phyloP scores from a whole-genome alignment of 2,797 vertebrate species.

The Schizothorax lantsangensis region DNA sequence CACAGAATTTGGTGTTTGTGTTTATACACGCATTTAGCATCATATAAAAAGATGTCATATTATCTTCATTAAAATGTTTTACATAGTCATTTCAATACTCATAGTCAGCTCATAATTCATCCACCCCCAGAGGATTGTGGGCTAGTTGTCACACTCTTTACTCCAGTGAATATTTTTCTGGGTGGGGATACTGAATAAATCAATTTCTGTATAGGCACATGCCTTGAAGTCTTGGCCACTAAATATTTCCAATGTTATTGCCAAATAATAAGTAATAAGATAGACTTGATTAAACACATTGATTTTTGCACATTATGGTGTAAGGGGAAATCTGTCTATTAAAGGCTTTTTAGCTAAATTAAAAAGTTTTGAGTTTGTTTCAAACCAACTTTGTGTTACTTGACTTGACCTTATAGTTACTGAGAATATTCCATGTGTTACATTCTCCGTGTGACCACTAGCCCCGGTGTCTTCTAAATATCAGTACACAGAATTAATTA shows the following conservation, averaged over 20 bases:
- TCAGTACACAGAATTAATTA: background rate
- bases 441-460: background rate
- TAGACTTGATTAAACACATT: background rate
- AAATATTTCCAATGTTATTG: slow-evolving; percentile 1
- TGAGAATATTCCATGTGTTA: background rate
- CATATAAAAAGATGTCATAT: background rate
- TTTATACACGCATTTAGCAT: background rate
- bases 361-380: background rate
- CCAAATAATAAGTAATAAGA: background rate
- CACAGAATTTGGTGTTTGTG: background rate
- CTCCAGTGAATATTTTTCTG: slow-evolving; percentile 19
- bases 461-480: background rate
- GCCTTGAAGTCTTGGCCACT: background rate
- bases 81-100: background rate
- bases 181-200: slow-evolving; percentile 14
- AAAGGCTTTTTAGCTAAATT: background rate
- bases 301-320: slow-evolving; percentile 2
- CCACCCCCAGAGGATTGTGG: slow-evolving; percentile 56
- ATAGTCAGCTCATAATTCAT: background rate
- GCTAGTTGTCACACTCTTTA: slow-evolving; percentile 21
- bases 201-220: slow-evolving; percentile 15
- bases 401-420: background rate
- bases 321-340: background rate
- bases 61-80: background rate
- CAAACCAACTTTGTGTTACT: background rate